A percentile compares a stretch with the other conserved stretches of the same genome.
phyloP scores from a whole-genome alignment of 2,797 vertebrate genomes.

The Staurois parvus region DNA sequence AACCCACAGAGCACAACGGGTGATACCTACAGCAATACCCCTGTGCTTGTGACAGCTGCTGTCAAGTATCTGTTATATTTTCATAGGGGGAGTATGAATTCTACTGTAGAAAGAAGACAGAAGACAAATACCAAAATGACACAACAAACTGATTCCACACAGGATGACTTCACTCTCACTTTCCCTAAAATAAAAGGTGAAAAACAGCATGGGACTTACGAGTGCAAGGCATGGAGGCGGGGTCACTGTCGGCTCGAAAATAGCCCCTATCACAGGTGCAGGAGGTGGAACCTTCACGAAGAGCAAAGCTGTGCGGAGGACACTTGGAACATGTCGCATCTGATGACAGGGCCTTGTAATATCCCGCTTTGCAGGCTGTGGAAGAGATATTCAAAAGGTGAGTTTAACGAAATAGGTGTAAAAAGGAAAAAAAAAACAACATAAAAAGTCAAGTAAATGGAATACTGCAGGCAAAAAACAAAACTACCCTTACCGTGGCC shows the following conservation, averaged over 20 bases:
- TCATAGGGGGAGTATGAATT: not conserved
- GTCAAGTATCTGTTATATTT: slow-evolving; percentile 33
- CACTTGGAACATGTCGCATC: slow-evolving; percentile 91
- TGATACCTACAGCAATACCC: slow-evolving; percentile 41
- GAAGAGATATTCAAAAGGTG: slow-evolving; percentile 64
- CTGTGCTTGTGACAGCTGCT: slow-evolving; percentile 40
- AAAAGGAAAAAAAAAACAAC: not conserved
- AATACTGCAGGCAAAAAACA: too few relatives aligned
- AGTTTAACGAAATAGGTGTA: not conserved
- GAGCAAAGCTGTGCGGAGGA: slow-evolving; percentile 93
- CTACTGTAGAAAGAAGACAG: slow-evolving; percentile 4
- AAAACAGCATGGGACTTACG: slow-evolving; percentile 81
- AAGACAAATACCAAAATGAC: slow-evolving; percentile 13
- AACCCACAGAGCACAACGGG: slow-evolving; percentile 47
- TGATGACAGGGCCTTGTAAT: slow-evolving; percentile 91
- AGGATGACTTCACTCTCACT: slow-evolving; percentile 15
- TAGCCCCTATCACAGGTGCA: slow-evolving; percentile 94
- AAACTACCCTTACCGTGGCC: too few relatives aligned
- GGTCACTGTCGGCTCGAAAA: slow-evolving; percentile 91
- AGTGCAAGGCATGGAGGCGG: slow-evolving; percentile 93
- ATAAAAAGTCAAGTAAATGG: not conserved
- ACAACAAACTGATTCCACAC: not conserved
- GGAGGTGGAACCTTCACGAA: slow-evolving; percentile 91
- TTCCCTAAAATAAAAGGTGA: not conserved
- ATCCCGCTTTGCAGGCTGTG: slow-evolving; percentile 94